phyloP scores from a whole-genome alignment of 23 tunicate species.

The Styela clava region DNA sequence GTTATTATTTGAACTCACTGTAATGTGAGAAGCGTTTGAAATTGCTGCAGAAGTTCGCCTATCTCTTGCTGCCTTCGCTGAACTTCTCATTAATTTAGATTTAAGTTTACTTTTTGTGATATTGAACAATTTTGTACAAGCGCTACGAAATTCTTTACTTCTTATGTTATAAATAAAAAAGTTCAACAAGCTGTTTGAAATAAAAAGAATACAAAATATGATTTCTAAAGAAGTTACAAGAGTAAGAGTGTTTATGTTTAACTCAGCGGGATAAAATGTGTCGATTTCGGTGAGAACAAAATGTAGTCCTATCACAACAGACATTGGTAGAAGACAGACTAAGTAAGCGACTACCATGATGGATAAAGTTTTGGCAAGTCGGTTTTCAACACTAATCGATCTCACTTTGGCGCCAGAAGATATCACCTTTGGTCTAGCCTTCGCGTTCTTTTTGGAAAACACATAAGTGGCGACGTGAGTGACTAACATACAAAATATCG shows the following conservation, averaged over 20 bases:
- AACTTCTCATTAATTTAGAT: neutral
- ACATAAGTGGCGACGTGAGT: constrained; percentile 6
- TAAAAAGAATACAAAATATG: constrained; percentile 34
- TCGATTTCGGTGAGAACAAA: constrained; percentile 14
- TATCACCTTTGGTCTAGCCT: neutral
- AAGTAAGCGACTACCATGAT: constrained; percentile 22
- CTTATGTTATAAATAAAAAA: constrained; percentile 72
- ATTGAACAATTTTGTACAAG: constrained; percentile 5
- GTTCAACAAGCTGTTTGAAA: constrained; percentile 79
- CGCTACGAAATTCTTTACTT: constrained; percentile 49
- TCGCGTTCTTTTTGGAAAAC: constrained; percentile 7
- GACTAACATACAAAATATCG: neutral
- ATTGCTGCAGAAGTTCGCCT: constrained; percentile 15
- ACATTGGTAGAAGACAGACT: constrained; percentile 10
- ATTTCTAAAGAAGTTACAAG: constrained; percentile 32
- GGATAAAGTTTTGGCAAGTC: constrained; percentile 13
- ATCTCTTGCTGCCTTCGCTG: neutral
- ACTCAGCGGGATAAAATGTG: constrained; percentile 6
- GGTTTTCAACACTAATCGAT: constrained; percentile 14
- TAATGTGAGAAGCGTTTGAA: neutral
- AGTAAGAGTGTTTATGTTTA: constrained; percentile 13
- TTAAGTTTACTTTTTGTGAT: neutral
- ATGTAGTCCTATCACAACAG: constrained; percentile 1
- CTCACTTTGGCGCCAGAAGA: neutral
- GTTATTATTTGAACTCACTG: neutral